Percentiles rank a stretch among this genome's conserved stretches.
These are phyloP conservation scores for Stenodema calcarata DNA, from an alignment of 2,888 invertebrate genomes.

Conservation along the genomic window DNA sequence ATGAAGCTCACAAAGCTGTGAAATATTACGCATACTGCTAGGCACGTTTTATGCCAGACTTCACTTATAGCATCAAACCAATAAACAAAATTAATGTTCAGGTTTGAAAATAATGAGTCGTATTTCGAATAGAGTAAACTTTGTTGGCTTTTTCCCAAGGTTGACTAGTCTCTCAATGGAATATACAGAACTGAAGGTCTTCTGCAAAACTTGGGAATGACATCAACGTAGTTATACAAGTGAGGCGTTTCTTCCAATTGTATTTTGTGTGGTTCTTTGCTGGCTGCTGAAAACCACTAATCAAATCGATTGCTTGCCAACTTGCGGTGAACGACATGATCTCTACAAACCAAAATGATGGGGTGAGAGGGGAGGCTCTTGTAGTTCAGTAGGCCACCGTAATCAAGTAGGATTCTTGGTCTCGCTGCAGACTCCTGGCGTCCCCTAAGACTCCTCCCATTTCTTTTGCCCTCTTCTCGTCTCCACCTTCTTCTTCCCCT, in stretches of 20 bases:
- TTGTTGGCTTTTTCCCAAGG: conserved; percentile 60
- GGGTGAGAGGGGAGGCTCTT: neutral
- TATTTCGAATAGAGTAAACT: no score
- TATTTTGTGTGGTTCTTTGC: no score
- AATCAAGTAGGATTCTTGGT: neutral
- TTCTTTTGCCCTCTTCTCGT: conserved; percentile 30
- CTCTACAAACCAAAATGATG: neutral
- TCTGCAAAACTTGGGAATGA: conserved; percentile 94
- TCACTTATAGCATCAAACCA: no score
- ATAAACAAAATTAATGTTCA: no score
- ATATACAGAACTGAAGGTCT: conserved; percentile 81
- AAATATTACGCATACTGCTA: conserved; percentile 93
- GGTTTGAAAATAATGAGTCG: no score
- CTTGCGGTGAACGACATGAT: neutral
- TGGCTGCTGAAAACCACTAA: no score
- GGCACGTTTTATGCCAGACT: conserved; percentile 63
- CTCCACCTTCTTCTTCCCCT: conserved; percentile 11
- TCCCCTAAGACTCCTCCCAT: conserved; percentile 35
- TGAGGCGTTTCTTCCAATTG: conserved; percentile 59
- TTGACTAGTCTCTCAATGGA: conserved; percentile 66
- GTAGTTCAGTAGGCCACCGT: neutral
- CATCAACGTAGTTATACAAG: conserved; percentile 78
- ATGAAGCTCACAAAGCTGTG: conserved; percentile 91
- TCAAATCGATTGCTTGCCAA: no score
- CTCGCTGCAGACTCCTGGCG: neutral